Percentiles rank a stretch among this genome's conserved stretches.
Evolutionary conservation across 2,797 vertebrate genomes (phyloP).

Genomic region (Caiman crocodilus): DNA sequence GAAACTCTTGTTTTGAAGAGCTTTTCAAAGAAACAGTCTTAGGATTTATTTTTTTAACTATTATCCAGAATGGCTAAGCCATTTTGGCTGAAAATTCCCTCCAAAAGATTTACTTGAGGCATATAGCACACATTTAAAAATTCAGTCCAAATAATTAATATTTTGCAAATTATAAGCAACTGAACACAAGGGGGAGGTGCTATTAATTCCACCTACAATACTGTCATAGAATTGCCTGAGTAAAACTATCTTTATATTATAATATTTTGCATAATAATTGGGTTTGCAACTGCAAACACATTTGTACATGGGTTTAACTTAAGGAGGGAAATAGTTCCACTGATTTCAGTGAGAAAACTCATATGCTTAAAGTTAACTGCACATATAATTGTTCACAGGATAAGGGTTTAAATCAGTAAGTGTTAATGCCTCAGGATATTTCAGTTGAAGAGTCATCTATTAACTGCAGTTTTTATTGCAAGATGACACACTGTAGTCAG

Average conservation of each 20-base stretch:
- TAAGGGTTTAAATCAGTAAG: neutral
- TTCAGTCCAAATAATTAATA: neutral
- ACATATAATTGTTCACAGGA: neutral
- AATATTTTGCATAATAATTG: neutral
- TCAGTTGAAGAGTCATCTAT: neutral
- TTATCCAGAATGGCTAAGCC: neutral
- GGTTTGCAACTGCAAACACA: neutral
- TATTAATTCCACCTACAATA: neutral
- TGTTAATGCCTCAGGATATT: neutral
- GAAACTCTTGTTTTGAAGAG: neutral
- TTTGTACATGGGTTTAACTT: neutral
- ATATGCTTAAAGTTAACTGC: neutral
- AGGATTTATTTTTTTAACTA: neutral
- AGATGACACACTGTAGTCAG: neutral
- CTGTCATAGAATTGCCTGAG: neutral
- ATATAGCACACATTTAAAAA: neutral
- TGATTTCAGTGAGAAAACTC: neutral
- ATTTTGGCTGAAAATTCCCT: neutral
- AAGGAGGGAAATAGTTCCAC: neutral
- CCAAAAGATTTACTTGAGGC: neutral
- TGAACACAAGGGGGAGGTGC: neutral
- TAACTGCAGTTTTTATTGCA: slow-evolving; percentile 26
- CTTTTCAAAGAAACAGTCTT: neutral
- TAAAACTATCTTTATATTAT: neutral
- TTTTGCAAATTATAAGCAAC: neutral